A percentile compares a stretch with the other conserved stretches of the same genome.
phyloP scores from a whole-genome alignment of 2,113 vertebrate species.

The Empidonax traillii region DNA sequence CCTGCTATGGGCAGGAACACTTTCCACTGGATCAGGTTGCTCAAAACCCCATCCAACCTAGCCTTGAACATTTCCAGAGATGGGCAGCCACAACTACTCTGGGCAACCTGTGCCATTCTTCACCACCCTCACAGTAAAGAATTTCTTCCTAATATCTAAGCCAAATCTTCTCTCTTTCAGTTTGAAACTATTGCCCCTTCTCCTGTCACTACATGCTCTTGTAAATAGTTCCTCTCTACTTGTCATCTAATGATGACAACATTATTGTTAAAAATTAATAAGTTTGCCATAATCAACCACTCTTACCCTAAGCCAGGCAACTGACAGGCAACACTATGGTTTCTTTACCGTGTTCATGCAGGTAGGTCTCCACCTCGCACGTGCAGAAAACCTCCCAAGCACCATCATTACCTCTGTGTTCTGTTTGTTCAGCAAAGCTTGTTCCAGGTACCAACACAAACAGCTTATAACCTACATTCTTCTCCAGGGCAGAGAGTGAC shows the following conservation, averaged over 20 bases:
- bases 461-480: neutral
- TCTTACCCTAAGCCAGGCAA: neutral
- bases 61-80: neutral
- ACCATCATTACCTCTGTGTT: fast-evolving
- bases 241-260: neutral
- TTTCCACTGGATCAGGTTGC: neutral
- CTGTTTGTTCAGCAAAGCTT: too few species aligned
- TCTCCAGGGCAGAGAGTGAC: neutral
- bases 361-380: neutral
- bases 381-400: neutral
- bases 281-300: neutral
- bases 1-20: neutral
- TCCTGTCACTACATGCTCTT: neutral
- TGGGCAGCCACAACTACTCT: neutral
- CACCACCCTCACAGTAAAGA: neutral
- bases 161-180: neutral
- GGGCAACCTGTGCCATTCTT: neutral
- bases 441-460: neutral
- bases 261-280: fast-evolving
- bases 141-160: neutral
- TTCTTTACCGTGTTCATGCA: neutral
- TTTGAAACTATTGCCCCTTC: neutral
- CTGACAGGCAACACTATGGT: neutral
- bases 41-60: neutral
- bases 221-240: neutral